Percentiles rank a stretch among this genome's conserved stretches.
Conservation (phyloP, 2,797 vertebrate genomes). For the Clarias fuscus region DNA sequence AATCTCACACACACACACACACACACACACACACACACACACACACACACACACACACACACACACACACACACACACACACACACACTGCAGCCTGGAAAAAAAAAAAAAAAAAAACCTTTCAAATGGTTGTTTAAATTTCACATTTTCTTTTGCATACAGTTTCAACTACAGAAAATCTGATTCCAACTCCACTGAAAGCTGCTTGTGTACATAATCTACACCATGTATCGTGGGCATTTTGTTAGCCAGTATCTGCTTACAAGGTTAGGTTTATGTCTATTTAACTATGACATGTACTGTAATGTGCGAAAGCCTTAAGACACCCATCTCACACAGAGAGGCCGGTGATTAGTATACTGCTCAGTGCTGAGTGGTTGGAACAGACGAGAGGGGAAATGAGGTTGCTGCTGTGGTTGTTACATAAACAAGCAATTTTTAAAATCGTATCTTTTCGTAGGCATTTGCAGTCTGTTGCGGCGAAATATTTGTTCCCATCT, state of each 20-base stretch:
- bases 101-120: not conserved
- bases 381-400: too few species aligned
- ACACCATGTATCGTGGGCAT: not conserved
- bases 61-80: not conserved
- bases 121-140: not conserved
- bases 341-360: too few species aligned
- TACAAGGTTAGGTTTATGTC: not conserved
- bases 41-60: not conserved
- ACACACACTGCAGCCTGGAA: not conserved
- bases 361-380: too few species aligned
- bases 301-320: too few species aligned
- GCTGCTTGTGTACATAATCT: not conserved
- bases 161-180: not conserved
- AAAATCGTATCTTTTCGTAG: too few species aligned
- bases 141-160: not conserved
- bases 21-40: slow-evolving; percentile 5
- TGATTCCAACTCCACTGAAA: not conserved
- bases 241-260: not conserved
- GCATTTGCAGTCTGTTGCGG: too few species aligned
- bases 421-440: too few species aligned
- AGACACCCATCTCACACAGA: too few species aligned
- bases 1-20: slow-evolving; percentile 21
- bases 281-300: not conserved
- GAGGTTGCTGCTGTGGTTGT: too few species aligned
- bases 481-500: too few species aligned